These are phyloP conservation scores for Epinotia demarniana DNA, from an alignment of 2,888 invertebrate genomes.

Conservation along the genomic window DNA sequence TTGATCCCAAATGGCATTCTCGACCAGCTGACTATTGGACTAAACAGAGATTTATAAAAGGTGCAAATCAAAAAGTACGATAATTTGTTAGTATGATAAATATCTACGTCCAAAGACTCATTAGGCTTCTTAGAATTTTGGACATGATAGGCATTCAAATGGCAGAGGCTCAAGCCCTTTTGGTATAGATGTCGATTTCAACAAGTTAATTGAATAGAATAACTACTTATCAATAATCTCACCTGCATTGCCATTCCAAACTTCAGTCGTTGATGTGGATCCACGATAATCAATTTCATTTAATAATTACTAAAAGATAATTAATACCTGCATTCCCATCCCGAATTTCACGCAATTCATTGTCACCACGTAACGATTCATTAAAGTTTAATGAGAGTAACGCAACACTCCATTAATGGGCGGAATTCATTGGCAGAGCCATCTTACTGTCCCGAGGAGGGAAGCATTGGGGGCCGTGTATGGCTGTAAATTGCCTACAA, in stretches of 20 bases:
- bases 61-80: too few species aligned
- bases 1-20: too few species aligned
- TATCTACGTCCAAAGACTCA: too few species aligned
- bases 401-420: conserved; percentile 55
- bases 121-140: not conserved
- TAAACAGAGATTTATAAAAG: too few species aligned
- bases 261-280: too few species aligned
- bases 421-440: conserved; percentile 66
- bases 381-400: conserved; percentile 43
- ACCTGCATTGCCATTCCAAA: too few species aligned
- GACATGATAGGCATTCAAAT: not conserved
- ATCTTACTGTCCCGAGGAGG: conserved; percentile 74
- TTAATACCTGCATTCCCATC: conserved; percentile 10
- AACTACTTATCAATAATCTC: too few species aligned
- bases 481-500: conserved; percentile 79
- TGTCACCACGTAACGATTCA: conserved; percentile 28
- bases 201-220: too few species aligned
- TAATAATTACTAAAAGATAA: not conserved
- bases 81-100: too few species aligned
- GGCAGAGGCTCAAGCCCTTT: not conserved
- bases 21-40: too few species aligned
- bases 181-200: too few species aligned
- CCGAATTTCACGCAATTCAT: conserved; percentile 26
- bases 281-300: too few species aligned
- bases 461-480: conserved; percentile 76